Conservation (phyloP, 2,888 invertebrate genomes). For the Tromatobia lineatoria region DNA sequence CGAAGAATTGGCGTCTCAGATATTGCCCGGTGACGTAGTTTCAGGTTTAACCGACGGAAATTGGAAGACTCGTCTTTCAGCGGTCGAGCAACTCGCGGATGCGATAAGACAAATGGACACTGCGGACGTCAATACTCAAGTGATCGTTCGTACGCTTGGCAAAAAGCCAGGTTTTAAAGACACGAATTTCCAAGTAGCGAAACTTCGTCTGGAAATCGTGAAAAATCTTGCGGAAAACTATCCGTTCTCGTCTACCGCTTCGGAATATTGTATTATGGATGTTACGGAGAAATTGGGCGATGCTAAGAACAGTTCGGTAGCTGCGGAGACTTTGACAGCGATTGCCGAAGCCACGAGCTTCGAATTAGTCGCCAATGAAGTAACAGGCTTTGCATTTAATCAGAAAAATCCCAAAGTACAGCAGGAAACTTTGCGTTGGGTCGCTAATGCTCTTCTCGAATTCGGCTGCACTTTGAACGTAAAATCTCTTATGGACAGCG, state of each 20-base stretch:
- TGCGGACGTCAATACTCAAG: slow-evolving; percentile 90
- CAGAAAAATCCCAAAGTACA: slow-evolving; percentile 97
- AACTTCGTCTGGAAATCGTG: slow-evolving; percentile 92
- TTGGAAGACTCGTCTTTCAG: slow-evolving; percentile 94
- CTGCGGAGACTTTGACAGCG: slow-evolving; percentile 90
- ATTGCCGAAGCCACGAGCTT: slow-evolving; percentile 93
- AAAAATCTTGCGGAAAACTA: slow-evolving; percentile 92
- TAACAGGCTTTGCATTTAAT: slow-evolving; percentile 91
- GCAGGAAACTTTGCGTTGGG: slow-evolving; percentile 94
- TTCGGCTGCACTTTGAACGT: slow-evolving; percentile 94
- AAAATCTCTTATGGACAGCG: slow-evolving; percentile 91
- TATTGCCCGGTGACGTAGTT: slow-evolving; percentile 89
- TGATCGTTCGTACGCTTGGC: slow-evolving; percentile 90
- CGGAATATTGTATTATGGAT: slow-evolving; percentile 92
- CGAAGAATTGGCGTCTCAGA: slow-evolving; percentile 90
- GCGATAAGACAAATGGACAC: slow-evolving; percentile 88
- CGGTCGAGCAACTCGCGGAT: slow-evolving; percentile 91
- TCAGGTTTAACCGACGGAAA: slow-evolving; percentile 91
- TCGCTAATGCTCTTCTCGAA: slow-evolving; percentile 92
- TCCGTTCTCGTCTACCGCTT: slow-evolving; percentile 90
- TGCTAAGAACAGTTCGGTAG: slow-evolving; percentile 90
- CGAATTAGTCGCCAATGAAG: slow-evolving; percentile 91
- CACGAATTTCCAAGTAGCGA: slow-evolving; percentile 96
- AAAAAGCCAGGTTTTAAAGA: slow-evolving; percentile 95
- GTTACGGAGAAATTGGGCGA: slow-evolving; percentile 95